Evolutionary conservation across 2,888 invertebrate species (phyloP).

Genomic region (Aleiodes alternator): DNA sequence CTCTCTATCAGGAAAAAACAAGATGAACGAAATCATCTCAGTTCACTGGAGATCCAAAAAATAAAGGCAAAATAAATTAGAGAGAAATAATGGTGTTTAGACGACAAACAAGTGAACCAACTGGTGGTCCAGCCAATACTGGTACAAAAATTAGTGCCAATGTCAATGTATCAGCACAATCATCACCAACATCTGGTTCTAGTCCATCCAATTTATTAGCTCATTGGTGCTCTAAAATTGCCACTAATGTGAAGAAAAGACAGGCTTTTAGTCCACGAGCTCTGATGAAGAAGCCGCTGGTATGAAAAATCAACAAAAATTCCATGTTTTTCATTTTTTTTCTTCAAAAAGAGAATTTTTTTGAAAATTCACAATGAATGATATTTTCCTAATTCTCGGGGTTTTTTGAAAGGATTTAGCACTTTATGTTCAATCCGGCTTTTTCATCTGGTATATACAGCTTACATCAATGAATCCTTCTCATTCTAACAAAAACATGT

Average conservation of each 20-base stretch:
- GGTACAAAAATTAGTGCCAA: constrained; percentile 51
- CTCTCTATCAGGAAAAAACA: no score
- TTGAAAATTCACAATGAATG: no score
- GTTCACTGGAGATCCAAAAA: no score
- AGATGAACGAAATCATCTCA: no score
- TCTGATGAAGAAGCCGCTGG: constrained; percentile 68
- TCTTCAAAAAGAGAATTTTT: constrained; percentile 19
- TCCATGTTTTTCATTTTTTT: constrained; percentile 30
- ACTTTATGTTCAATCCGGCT: no score
- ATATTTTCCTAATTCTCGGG: no score
- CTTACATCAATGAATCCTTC: no score
- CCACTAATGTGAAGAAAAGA: constrained; percentile 71
- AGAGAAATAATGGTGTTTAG: constrained; percentile 65
- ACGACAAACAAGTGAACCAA: constrained; percentile 68
- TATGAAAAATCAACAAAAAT: constrained; percentile 42
- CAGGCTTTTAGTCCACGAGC: constrained; percentile 67
- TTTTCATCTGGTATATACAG: no score
- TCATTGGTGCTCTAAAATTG: constrained; percentile 71
- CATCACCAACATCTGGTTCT: constrained; percentile 60
- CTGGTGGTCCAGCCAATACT: constrained; percentile 56
- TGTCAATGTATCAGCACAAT: constrained; percentile 57
- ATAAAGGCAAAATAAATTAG: no score
- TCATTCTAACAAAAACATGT: no score
- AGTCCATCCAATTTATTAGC: constrained; percentile 63
- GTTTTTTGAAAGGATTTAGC: no score